Evolutionary conservation across 2,797 vertebrate genomes (phyloP), one percentile per base, ranked within the genome.

Genomic region (Yasuhikotakia modesta): DNA sequence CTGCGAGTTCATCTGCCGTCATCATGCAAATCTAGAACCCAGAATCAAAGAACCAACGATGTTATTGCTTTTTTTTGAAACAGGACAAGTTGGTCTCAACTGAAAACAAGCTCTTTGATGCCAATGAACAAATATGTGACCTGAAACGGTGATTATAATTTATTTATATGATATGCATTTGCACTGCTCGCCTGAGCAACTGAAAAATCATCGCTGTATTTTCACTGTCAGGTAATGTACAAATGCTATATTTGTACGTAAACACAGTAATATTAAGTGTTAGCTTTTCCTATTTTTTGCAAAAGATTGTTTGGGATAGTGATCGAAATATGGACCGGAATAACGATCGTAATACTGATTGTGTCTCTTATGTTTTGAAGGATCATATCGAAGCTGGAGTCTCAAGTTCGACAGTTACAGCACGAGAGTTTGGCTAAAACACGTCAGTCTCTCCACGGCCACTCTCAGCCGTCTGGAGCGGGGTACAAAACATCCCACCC

Each of bases 331-430:
- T 6, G 5, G 35, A 35, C 4, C 4, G 45, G 12, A 46, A 45
- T 45, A 11, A 7, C 12, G 8, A 8, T 45, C 10, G 43, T 14
- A 48, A n/a, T 24, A 0, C 13, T 24, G 0, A 57, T 48, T 48
- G 4, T 48, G 12, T 30, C 24, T 32, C 6, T 35, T n/a, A 32
- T 82, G 12, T 73, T 21, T 58, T 84, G 83, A 87, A 99, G 97
- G 91, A 87, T 91, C 0, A 83, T 96, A 87, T 94, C 92, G 35
- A 99, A 97, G 82, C 93, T 99, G 55, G 97, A 99, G 93, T 91
- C 93, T 83, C 97, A 99, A 87, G 93, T 98, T 84, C 97, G 95
- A 88, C 97, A 99, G 90, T 90, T 97, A 71, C 96, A 98, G 76
- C 95, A 97, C 14, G 96, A 98, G 88, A 96, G 93, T 78, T 88